Evolutionary conservation across 2,888 invertebrate species (phyloP), one percentile per base, ranked within the genome.

Genomic region (Macrophya annulata): DNA sequence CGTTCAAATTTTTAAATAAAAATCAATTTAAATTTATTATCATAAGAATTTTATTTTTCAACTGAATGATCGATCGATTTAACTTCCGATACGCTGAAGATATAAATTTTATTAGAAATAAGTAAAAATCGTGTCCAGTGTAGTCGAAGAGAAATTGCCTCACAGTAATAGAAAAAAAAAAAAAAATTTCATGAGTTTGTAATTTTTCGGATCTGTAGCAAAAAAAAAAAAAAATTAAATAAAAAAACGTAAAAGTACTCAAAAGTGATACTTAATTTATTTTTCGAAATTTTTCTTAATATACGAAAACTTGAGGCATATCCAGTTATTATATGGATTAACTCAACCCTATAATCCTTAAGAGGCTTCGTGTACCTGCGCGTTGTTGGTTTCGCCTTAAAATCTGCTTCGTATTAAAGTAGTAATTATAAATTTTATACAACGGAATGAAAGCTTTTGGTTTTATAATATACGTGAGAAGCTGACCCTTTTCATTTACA

Each of bases 381-480:
- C 31, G 37, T 62, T 62, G 12, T 51, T n/a, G 59, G 40, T 51
- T 59, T 81, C n/a, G 10, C 81, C n/a, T 62, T 12, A 62, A 77
- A 81, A 81, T 81, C 81, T 31, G 12, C 15, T 31, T 65, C 65
- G 31, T 81, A 45, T 81, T 62, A 83, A 68, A 45, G 83, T 62
- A 83, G 83, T 62, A 83, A 71, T 83, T 83, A 83, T 65, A 71
- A 43, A 12, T 83, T 83, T 83, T 71, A 83, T 71, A 45, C 31
- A n/a, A 68, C 43, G 43, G 40, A 81, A 81, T 31, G 83, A 51
- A 71, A 48, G 71, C 68, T n/a, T 45, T 71, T 45, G 4, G 12
- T 68, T 62, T 10, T 48, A 48, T 48, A 48, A 48, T 48, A 48
- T 48, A 62, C 62, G 21, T 9, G 25, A 12, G 15, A 6, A 25